Evolutionary conservation across 2,113 vertebrate genomes (phyloP).

Genomic region (Eretmochelys imbricata): DNA sequence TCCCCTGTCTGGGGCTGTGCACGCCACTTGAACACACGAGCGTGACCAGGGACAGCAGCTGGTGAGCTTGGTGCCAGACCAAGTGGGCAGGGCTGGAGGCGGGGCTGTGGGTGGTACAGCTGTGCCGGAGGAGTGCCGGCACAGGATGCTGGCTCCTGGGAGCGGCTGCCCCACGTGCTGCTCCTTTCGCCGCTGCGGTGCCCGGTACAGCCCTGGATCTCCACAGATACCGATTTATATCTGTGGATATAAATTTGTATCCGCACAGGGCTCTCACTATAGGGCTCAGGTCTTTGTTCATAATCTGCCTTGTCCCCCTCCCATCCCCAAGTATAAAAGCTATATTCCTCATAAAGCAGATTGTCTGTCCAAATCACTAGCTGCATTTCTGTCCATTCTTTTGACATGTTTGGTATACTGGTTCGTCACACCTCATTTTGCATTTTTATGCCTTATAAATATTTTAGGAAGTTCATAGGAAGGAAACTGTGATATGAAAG

Average conservation of each 20-base stretch:
- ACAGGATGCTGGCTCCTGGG: too few relatives aligned
- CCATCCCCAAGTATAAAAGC: not conserved
- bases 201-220: too few relatives aligned
- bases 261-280: not conserved
- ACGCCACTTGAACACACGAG: too few relatives aligned
- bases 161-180: too few relatives aligned
- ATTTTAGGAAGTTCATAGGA: not conserved
- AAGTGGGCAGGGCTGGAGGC: too few relatives aligned
- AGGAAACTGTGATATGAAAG: not conserved
- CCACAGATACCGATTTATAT: too few relatives aligned
- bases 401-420: not conserved
- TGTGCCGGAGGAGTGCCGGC: fast-evolving
- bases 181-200: too few relatives aligned
- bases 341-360: not conserved
- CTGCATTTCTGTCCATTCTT: not conserved
- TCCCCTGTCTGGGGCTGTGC: too few relatives aligned
- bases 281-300: not conserved
- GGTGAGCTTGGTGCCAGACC: too few relatives aligned
- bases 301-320: not conserved
- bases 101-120: too few relatives aligned
- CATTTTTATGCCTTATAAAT: not conserved
- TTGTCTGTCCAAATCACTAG: not conserved
- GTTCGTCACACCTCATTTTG: not conserved
- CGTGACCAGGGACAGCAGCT: too few relatives aligned
- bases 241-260: too few relatives aligned